Evolutionary conservation across 2,888 invertebrate genomes (phyloP), one percentile per base, ranked within the genome.

Genomic region (Sympetrum striolatum): DNA sequence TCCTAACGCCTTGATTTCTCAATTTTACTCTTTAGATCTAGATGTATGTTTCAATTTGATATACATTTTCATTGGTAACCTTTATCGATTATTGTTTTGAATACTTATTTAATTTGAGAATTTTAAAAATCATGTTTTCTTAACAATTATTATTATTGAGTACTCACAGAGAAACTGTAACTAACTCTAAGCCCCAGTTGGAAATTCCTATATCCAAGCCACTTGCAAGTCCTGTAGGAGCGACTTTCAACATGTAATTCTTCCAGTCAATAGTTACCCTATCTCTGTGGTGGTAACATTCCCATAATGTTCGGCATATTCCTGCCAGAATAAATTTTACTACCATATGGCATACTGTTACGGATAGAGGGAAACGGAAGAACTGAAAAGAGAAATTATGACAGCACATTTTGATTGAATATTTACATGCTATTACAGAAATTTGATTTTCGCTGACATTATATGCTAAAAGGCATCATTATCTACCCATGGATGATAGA

Each of bases 161-260:
- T 92, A 95, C 96, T 95, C 94, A 98, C 95, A 99, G 95, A 2
- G 98, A 98, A 92, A 99, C 97, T 25, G 98, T 98, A 90, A 99
- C 98, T 92, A 98, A 96, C 93, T 98, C 98, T 91, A 99, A 95
- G 22, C 98, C 99, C 99, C 99, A 99, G 94, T 99, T 99, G 1
- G 99, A 99, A 93, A 99, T 97, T 5, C 98, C 98, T 92, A 99
- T 98, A 93, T 99, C 99, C 90, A 99, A 96, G 3, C 98, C 98
- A 93, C 99, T 98, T 90, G 98, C 98, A 80, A 99, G 94, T 8
- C 99, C 99, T 91, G 98, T 96, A 3, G 97, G 97, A 0, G 96
- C 97, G 91, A 99, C 95, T 91, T 97, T 96, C 90, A 96, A 95
- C n/a, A 98, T 93, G 93, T 98, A 97, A 39, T 96, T 96, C 91